Percentiles rank a stretch among this genome's conserved stretches.
These are phyloP conservation scores for Bolborhynchus lineola DNA, from an alignment of 2,113 vertebrate species.

Conservation along the genomic window DNA sequence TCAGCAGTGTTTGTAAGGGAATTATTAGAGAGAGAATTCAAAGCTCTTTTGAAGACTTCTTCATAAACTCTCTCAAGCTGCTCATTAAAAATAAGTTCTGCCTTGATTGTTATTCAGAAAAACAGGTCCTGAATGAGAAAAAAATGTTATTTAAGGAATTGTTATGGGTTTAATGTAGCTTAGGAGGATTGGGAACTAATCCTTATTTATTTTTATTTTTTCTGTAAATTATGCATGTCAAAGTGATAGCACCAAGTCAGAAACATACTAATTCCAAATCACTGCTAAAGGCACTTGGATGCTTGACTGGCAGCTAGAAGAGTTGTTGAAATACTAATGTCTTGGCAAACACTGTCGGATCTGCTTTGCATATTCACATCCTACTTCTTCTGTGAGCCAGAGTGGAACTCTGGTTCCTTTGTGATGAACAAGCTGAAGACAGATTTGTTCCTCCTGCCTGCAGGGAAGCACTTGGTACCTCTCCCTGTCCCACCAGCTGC, in stretches of 20 bases:
- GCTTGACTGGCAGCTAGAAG: neutral
- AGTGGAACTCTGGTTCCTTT: neutral
- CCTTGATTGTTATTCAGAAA: neutral
- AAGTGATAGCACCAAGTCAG: neutral
- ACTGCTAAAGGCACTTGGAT: neutral
- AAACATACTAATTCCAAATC: neutral
- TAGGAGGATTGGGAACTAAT: neutral
- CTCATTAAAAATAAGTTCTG: neutral
- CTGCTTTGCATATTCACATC: neutral
- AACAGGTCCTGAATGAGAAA: neutral
- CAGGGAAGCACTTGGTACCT: neutral
- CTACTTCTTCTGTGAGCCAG: neutral
- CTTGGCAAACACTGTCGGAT: neutral
- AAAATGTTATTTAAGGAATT: neutral
- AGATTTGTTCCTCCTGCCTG: neutral
- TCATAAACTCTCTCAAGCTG: neutral
- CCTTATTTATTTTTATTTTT: neutral
- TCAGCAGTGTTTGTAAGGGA: neutral
- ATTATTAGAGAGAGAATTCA: neutral
- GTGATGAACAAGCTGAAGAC: neutral
- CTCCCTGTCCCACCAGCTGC: neutral
- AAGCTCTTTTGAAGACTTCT: neutral
- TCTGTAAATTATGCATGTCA: neutral
- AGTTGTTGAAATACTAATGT: neutral
- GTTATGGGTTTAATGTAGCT: neutral